Conservation (phyloP, 2,888 invertebrate species). For the Chrysomela aeneicollis region DNA sequence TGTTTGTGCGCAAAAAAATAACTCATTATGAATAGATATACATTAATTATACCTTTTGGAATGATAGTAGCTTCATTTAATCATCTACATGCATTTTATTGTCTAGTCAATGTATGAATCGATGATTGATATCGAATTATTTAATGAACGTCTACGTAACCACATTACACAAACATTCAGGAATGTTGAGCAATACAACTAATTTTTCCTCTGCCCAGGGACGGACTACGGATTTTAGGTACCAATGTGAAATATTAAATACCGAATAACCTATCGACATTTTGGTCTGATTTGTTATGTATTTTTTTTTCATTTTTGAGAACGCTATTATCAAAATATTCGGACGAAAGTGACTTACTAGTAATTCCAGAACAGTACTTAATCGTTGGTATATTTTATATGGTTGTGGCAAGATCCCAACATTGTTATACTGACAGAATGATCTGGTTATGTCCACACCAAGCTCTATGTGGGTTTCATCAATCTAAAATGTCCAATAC, state of each 20-base stretch:
- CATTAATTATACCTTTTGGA: background rate
- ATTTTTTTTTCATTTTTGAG: no score
- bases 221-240: background rate
- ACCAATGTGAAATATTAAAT: background rate
- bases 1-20: background rate
- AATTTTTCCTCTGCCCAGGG: background rate
- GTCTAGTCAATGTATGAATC: background rate
- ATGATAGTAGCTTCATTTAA: background rate
- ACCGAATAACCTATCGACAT: no score
- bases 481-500: no score
- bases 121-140: background rate
- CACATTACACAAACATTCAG: background rate
- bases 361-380: no score
- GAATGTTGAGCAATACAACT: background rate
- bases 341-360: no score
- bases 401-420: no score
- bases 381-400: no score
- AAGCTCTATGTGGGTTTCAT: no score
- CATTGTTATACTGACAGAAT: no score
- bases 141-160: background rate
- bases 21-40: background rate
- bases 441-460: no score
- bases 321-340: no score
- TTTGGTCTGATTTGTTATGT: no score
- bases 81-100: background rate